Base-by-base conservation (phyloP, 2,888 invertebrate genomes). In the Idaea biselata region DNA sequence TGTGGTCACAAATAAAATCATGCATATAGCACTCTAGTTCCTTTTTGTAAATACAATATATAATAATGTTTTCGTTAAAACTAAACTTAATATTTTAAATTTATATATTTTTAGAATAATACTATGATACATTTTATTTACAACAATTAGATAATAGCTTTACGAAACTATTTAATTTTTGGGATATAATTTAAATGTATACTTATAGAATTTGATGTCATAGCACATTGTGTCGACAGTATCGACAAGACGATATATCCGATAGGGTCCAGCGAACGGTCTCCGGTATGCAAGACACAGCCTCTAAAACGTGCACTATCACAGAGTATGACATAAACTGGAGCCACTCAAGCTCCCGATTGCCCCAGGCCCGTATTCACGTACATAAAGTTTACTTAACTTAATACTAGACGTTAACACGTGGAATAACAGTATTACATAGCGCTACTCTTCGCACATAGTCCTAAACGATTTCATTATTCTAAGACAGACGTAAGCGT, bases 291-390 rank as follows among this genome's bases (percentile, higher is more conserved):
- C 74, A 69, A 72, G 81, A 81, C 81, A 82, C 87, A 84, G 86
- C 81, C 84, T 79, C 77, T 70, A 75, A 72, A 81, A 83, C 85
- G 90, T 87, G 90, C 90, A 85, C 83, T 92, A 92, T 92, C 92
- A 92, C 92, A 92, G 92, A 91, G 91, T 91, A 89, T 88, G 91
- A 91, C 91, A 89, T 90, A 84, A 86, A 88, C 85, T 82, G 89
- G 91, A 87, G 84, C 88, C 82, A 88, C 67, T 71, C 64, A 81
- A 85, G 84, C 86, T 80, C 87, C 91, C 86, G 84, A 92, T 91
- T 92, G 91, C 91, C 91, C 89, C 92, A 82, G 89, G 89, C 92
- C 91, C 91, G 89, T 89, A 89, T 87, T 88, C 90, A 56, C 18
- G 81, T 87, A 87, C 82, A 83, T 84, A 86, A 86, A 89, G 89